phyloP scores from a whole-genome alignment of 2,113 vertebrate genomes.

The Rallus limicola region DNA sequence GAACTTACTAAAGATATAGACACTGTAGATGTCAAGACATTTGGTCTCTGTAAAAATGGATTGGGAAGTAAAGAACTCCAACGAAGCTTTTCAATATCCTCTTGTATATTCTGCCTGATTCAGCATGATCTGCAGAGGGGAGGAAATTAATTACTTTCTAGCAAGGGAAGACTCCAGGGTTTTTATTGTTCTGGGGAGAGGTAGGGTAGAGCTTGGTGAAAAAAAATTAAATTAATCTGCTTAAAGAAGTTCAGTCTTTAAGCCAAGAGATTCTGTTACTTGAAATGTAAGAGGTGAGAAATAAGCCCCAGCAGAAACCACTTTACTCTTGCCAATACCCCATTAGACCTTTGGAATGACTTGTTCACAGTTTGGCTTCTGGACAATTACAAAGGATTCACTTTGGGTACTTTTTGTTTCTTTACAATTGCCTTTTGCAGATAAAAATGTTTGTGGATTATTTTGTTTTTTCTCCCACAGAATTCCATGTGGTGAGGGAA shows the following conservation, averaged over 20 bases:
- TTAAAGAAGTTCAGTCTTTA: neutral
- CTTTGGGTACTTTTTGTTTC: neutral
- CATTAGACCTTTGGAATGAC: neutral
- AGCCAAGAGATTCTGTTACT: neutral
- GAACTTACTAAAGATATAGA: neutral
- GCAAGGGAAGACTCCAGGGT: neutral
- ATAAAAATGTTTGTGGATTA: neutral
- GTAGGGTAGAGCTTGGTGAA: neutral
- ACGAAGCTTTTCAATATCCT: neutral
- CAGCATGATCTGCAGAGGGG: neutral
- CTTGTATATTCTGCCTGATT: neutral
- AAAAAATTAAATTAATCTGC: neutral
- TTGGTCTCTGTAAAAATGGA: neutral
- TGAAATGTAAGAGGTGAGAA: neutral
- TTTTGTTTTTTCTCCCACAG: neutral
- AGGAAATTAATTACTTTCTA: neutral
- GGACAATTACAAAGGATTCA: neutral
- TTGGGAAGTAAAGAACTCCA: neutral
- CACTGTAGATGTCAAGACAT: neutral
- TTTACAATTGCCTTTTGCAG: neutral
- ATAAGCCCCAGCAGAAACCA: neutral
- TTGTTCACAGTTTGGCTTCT: neutral
- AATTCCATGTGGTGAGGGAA: neutral
- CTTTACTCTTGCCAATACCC: neutral
- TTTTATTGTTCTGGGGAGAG: neutral